Percentiles rank a stretch among this genome's conserved stretches.
Evolutionary conservation across 2,888 invertebrate species (phyloP).

Genomic region (Drosophila koepferae): DNA sequence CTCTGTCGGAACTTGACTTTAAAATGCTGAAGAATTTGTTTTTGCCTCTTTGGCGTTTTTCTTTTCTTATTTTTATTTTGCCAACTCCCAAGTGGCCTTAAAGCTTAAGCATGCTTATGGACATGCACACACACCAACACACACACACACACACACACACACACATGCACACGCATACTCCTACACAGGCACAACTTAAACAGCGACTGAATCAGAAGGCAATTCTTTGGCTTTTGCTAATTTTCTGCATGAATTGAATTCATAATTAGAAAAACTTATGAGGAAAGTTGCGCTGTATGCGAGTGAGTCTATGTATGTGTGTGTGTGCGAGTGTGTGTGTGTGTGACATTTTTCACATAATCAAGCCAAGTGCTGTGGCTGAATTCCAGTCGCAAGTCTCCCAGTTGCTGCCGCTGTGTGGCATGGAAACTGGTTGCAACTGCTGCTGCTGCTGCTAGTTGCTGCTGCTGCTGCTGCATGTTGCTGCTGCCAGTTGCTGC

Average conservation of each 20-base stretch:
- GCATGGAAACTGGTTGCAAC: slow-evolving; percentile 49
- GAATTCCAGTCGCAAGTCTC: slow-evolving; percentile 67
- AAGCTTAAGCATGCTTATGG: slow-evolving; percentile 29
- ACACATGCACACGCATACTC: slow-evolving; percentile 1
- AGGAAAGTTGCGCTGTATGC: slow-evolving; percentile 29
- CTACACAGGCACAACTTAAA: slow-evolving; percentile 9
- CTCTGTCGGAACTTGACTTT: slow-evolving; percentile 3
- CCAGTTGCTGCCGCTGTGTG: slow-evolving; percentile 62
- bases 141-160: not conserved
- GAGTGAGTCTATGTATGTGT: slow-evolving; percentile 6
- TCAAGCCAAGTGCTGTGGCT: slow-evolving; percentile 76
- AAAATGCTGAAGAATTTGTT: slow-evolving; percentile 6
- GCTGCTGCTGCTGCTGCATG: slow-evolving; percentile 25
- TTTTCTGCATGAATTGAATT: slow-evolving; percentile 82
- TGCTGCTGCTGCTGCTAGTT: slow-evolving; percentile 10
- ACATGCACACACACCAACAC: slow-evolving; percentile 12
- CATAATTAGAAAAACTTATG: slow-evolving; percentile 71
- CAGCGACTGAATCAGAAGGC: slow-evolving; percentile 48
- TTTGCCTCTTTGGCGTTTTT: not conserved
- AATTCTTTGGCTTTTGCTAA: slow-evolving; percentile 67
- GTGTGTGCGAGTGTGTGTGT: slow-evolving; percentile 24
- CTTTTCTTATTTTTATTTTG: not conserved
- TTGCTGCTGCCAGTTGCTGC: slow-evolving; percentile 52
- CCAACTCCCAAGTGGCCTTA: slow-evolving; percentile 15
- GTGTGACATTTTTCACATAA: slow-evolving; percentile 82